Evolutionary conservation across 2,888 invertebrate genomes (phyloP).

Genomic region (Ectropis crepuscularia): DNA sequence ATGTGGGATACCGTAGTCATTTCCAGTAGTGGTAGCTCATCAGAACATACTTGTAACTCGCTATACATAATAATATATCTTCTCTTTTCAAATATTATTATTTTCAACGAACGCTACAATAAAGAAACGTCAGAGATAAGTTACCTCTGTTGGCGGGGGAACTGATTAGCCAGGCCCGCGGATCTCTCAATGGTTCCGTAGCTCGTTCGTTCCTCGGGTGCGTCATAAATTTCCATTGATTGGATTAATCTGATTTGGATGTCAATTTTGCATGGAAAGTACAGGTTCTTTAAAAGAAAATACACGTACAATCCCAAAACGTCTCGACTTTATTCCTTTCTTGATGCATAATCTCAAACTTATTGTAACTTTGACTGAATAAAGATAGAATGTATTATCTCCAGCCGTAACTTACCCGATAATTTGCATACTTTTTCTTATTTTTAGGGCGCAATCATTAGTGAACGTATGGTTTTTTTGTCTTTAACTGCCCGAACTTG

Average conservation of each 20-base stretch:
- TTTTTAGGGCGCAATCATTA: slow-evolving; percentile 65
- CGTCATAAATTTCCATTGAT: slow-evolving; percentile 85
- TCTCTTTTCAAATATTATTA: slow-evolving; percentile 27
- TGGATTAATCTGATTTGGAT: slow-evolving; percentile 85
- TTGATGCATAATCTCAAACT: slow-evolving; percentile 72
- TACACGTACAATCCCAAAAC: slow-evolving; percentile 63
- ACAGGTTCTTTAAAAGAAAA: slow-evolving; percentile 77
- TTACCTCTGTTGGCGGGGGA: slow-evolving; percentile 60
- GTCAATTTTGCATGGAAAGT: slow-evolving; percentile 81
- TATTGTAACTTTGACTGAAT: slow-evolving; percentile 52
- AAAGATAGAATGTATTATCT: slow-evolving; percentile 57
- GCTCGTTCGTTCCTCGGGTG: slow-evolving; percentile 72
- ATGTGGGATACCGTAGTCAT: too few species aligned
- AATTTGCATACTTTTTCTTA: slow-evolving; percentile 47
- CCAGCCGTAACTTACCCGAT: slow-evolving; percentile 54
- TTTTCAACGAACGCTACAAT: slow-evolving; percentile 32
- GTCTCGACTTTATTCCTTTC: slow-evolving; percentile 64
- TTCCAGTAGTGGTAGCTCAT: too few species aligned
- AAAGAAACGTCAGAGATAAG: slow-evolving; percentile 52
- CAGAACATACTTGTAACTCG: slow-evolving; percentile 15
- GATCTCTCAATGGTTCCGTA: slow-evolving; percentile 73
- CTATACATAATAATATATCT: slow-evolving; percentile 34
- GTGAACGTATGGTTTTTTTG: slow-evolving; percentile 34
- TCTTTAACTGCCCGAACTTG: neutral
- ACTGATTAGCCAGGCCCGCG: slow-evolving; percentile 73